phyloP scores from a whole-genome alignment of 2,797 vertebrate species.

The Melanitta fusca region DNA sequence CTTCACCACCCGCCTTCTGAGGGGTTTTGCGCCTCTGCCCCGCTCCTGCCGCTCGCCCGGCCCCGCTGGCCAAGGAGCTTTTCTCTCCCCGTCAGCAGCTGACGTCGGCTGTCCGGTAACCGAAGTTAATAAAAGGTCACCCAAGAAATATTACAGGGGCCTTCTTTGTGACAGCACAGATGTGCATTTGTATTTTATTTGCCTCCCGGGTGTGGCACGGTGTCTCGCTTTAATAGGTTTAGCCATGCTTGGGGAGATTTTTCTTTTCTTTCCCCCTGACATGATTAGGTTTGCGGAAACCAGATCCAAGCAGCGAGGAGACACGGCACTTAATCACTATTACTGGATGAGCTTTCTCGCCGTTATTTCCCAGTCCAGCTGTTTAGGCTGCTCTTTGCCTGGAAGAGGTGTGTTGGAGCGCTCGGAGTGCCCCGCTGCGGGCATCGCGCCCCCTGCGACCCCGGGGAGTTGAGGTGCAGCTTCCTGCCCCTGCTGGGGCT shows the following conservation, averaged over 20 bases:
- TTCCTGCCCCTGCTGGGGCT: accelerated
- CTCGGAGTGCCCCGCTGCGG: accelerated
- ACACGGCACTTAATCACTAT: conserved; percentile 50
- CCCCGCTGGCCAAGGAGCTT: accelerated
- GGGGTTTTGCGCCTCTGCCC: background rate
- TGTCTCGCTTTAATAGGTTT: conserved; percentile 36
- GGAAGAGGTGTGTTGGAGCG: background rate
- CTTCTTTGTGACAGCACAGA: background rate
- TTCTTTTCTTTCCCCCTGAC: conserved; percentile 69
- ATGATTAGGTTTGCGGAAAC: conserved; percentile 71
- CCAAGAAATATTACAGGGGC: conserved; percentile 43
- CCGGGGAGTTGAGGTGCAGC: accelerated
- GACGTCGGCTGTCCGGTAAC: background rate
- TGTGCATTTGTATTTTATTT: conserved; percentile 28
- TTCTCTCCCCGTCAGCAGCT: background rate
- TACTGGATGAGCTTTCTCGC: conserved; percentile 50
- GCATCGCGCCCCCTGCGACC: background rate
- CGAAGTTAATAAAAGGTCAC: background rate
- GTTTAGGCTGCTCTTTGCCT: conserved; percentile 14
- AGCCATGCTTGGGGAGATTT: conserved; percentile 77
- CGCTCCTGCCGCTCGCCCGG: accelerated
- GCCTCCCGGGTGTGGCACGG: conserved; percentile 12
- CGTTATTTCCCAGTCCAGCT: conserved; percentile 38
- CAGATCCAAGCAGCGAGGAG: conserved; percentile 64
- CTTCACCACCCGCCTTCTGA: background rate